Base-by-base conservation (phyloP, 2,113 vertebrate genomes). In the Ailurus styani region DNA sequence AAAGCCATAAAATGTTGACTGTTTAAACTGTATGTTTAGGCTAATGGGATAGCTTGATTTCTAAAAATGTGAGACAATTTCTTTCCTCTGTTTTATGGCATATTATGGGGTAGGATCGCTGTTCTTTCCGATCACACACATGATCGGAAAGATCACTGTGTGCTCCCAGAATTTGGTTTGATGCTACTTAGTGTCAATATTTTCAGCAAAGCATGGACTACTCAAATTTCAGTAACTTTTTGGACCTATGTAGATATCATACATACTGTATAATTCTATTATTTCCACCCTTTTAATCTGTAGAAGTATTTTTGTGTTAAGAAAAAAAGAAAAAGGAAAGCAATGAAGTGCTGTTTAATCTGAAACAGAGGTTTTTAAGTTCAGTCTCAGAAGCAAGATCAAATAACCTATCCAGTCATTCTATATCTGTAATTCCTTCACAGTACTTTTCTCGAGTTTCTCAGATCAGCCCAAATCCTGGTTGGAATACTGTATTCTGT, bases 361-460 rank as follows among this genome's bases (percentile, higher is more conserved):
- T 98, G 85, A 87, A 86, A 96, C 23, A 93, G 97, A 98, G 83
- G 96, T 96, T 98, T 84, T 72, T 96, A 93, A 97, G 0, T 89
- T 97, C 96, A 50, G 97, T 95, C 95, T 98, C 77, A 91, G 91
- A 97, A 54, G 93, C 29, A 97, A 98, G 81, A 97, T 98, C 92
- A 95, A 98, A 97, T 96, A 95, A 97, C 97, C 87, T 86, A 87
- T 85, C 75, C 15, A 25, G 95, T 96, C 96, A 93, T 89, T 66
- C 62, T 96, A 2, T 34, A 6, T 87, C 83, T 97, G 87, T 95
- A 82, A 84, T 87, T 79, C 31, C 79, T 97, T 93, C 92, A 47
- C 87, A 91, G 87, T 82, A n/a, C 96, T 97, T 98, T n/a, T 34
- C 40, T 97, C 3, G 2, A 86, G 78, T 97, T 98, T 98, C 97